These are phyloP conservation scores for Synanthedon tipuliformis DNA, from an alignment of 2,888 invertebrate genomes.

Conservation along the genomic window DNA sequence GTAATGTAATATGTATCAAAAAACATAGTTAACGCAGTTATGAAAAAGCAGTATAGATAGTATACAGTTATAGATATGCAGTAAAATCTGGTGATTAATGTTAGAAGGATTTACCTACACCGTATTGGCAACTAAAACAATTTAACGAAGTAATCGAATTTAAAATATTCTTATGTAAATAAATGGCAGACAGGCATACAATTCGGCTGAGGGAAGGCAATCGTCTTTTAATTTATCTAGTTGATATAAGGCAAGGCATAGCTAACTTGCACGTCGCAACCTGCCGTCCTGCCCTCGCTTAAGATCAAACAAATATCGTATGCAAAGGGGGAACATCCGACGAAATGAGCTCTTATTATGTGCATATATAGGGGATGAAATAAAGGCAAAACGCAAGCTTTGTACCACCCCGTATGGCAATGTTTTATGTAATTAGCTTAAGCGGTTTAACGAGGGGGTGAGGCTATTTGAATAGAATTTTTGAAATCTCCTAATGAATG, in stretches of 20 bases:
- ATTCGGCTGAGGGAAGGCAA: too few species aligned
- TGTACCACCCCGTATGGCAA: constrained; percentile 27
- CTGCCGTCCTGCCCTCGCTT: constrained; percentile 9
- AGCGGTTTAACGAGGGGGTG: constrained; percentile 55
- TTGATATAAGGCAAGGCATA: neutral
- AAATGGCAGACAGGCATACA: too few species aligned
- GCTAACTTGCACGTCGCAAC: constrained; percentile 22
- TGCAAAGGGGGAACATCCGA: constrained; percentile 42
- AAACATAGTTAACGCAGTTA: too few species aligned
- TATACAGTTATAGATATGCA: too few species aligned
- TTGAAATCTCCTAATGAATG: constrained; percentile 56
- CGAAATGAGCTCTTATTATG: constrained; percentile 49
- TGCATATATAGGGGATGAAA: constrained; percentile 39
- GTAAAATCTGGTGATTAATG: too few species aligned
- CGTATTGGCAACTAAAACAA: too few species aligned
- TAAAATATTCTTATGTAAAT: too few species aligned
- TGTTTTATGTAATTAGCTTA: constrained; percentile 66
- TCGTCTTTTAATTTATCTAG: too few species aligned
- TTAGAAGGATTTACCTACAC: too few species aligned
- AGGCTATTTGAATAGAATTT: constrained; percentile 37
- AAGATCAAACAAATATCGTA: constrained; percentile 63
- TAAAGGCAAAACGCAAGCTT: constrained; percentile 38
- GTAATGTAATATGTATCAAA: too few species aligned
- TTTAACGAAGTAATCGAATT: too few species aligned
- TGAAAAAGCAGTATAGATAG: too few species aligned